Evolutionary conservation across 2,113 vertebrate species (phyloP), one percentile per base, ranked within the genome.

Genomic region (Chlorocebus sabaeus): DNA sequence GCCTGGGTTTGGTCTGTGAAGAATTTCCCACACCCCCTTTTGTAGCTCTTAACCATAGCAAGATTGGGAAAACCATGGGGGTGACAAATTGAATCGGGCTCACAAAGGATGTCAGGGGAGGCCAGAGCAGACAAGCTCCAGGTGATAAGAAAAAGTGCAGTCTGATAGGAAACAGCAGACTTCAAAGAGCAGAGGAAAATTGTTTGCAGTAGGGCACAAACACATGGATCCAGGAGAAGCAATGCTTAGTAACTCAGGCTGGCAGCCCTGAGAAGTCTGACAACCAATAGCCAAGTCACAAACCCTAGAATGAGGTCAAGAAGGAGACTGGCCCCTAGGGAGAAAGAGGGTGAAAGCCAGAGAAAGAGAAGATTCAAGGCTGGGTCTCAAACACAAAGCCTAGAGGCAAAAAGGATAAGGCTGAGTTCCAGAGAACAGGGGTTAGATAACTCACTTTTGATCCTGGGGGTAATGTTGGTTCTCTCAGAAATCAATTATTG

Each of bases 181-280:
- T 72, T 92, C 75, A 84, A 88, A 93, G 78, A 78, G 30, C 22
- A 59, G 18, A 70, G 48, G 35, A 38, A 93, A 90, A 45, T 25
- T 85, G 45, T 68, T 64, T 52, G 64, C 25, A 45, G 9, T 1
- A 25, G 43, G 27, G 3, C 22, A 23, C 67, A 91, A 50, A 91
- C 27, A 78, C 11, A 22, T 72, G 35, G 30, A 78, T 35, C 52
- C 40, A 12, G 43, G 40, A 64, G 45, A 72, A 59, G 30, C 3
- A 16, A 12, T 59, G 25, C n/a, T 70, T 64, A 40, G 43, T 79
- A 80, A 43, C 43, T 13, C 14, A 30, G 20, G 45, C 40, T 61
- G 50, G 17, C 9, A 40, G 67, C 12, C 14, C 55, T 10, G n/a
- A 84, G 64, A 88, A 57, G 8, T n/a, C 80, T 72, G 38, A n/a